phyloP scores from a whole-genome alignment of 1,140 invertebrate genomes.

The Pseudomyrmex pallidus region DNA sequence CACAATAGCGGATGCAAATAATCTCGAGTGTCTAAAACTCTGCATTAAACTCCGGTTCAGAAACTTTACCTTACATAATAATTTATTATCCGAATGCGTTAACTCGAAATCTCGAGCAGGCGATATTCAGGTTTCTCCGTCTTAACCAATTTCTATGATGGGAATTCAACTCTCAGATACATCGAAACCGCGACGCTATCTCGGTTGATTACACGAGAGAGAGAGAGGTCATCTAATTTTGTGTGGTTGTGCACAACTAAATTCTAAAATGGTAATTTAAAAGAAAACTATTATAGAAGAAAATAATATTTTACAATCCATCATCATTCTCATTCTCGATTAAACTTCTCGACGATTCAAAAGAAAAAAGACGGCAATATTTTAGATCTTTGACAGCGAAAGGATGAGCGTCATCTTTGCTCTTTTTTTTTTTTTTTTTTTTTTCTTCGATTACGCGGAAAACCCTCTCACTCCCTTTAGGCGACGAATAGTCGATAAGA shows the following conservation, averaged over 20 bases:
- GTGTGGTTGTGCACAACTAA: not conserved
- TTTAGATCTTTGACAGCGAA: not conserved
- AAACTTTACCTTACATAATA: constrained; percentile 42
- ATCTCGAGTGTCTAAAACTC: not conserved
- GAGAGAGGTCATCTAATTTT: constrained; percentile 24
- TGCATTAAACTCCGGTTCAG: not conserved
- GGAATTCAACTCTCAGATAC: constrained; percentile 48
- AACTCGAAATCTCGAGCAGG: constrained; percentile 25
- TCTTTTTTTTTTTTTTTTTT: not conserved
- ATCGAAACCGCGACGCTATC: constrained; percentile 43
- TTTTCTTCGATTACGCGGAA: constrained; percentile 4
- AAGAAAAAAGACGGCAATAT: not conserved
- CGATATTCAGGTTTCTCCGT: constrained; percentile 42
- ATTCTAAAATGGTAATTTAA: no score
- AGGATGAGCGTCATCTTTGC: not conserved
- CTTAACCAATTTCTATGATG: constrained; percentile 44
- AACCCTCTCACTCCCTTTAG: not conserved
- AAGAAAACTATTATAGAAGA: no score
- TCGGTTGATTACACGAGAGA: constrained; percentile 27
- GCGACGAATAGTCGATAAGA: constrained; percentile 16
- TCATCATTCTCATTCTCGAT: no score
- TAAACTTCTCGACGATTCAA: no score
- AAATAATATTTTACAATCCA: not conserved
- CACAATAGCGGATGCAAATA: constrained; percentile 2
- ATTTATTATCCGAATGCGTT: constrained; percentile 36